A percentile compares a stretch with the other conserved stretches of the same genome.
Evolutionary conservation across 2,797 vertebrate genomes (phyloP).

Genomic region (Sebastes goodei): DNA sequence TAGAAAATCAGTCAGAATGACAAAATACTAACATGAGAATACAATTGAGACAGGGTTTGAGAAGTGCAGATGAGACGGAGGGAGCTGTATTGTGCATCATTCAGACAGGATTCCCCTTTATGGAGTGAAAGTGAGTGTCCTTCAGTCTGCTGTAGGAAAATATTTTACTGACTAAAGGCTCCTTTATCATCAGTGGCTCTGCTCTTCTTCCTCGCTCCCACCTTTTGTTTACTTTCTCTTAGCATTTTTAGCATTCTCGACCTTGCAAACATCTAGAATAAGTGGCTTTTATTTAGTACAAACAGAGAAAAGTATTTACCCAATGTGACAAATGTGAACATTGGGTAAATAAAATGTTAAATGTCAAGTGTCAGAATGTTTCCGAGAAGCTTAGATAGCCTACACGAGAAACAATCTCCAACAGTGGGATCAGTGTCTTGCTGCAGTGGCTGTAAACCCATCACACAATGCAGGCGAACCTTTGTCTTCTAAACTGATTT

Average conservation of each 20-base stretch:
- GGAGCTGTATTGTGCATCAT: neutral
- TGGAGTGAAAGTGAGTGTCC: constrained; percentile 15
- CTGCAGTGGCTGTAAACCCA: constrained; percentile 42
- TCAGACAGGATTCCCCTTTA: constrained; percentile 41
- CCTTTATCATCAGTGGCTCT: neutral
- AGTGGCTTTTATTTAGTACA: neutral
- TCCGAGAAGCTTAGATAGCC: constrained; percentile 30
- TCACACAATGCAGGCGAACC: neutral
- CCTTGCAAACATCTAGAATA: neutral
- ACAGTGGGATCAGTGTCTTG: constrained; percentile 26
- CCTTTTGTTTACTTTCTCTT: constrained; percentile 1
- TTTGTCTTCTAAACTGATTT: constrained; percentile 21
- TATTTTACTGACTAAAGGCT: constrained; percentile 11
- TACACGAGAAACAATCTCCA: constrained; percentile 37
- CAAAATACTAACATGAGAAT: neutral
- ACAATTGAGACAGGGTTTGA: neutral
- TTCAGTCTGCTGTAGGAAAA: constrained; percentile 9
- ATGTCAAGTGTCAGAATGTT: constrained; percentile 57
- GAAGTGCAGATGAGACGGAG: neutral
- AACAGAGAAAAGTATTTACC: neutral
- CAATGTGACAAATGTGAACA: constrained; percentile 2
- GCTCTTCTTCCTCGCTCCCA: neutral
- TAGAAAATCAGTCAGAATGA: neutral
- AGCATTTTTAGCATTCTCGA: constrained; percentile 2
- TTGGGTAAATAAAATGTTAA: constrained; percentile 21